Base-by-base conservation (phyloP, 2,113 vertebrate species). In the Tachysurus fulvidraco region DNA sequence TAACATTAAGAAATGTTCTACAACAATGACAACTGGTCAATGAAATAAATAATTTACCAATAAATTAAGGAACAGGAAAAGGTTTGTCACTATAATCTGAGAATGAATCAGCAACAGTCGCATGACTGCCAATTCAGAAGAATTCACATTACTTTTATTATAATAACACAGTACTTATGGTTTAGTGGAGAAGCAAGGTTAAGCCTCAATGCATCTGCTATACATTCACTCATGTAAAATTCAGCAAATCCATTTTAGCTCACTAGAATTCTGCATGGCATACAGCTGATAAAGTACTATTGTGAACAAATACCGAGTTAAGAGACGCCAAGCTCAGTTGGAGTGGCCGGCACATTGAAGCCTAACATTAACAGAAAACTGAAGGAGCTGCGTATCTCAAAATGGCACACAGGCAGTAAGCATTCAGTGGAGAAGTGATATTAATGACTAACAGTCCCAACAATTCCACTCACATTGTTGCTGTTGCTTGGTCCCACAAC, bases 391-490 rank as follows among this genome's bases (percentile, higher is more conserved):
- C 19, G 10, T 65, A n/a, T 71, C 74, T 55, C 78, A 67, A 67
- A 65, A 84, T 64, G 78, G 79, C 84, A 87, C 88, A 88, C 83
- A 84, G 28, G 83, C 77, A 46, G 67, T 83, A 73, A 81, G 83
- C 67, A 55, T 73, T 87, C 87, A 86, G 71, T 76, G 81, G 41
- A 59, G 87, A 73, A 86, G n/a, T 50, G 86, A 88, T 86, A 90
- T 92, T 83, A 88, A 92, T 87, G 86, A 82, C 64, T 67, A 79
- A 82, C 44, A 84, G 83, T 59, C 83, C 81, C 67, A 77, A 78
- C 83, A 76, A 44, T 86, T 87, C 88, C 87, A 88, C 89, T 89
- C 82, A 89, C 88, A 88, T 78, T 81, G 89, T 85, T 46, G 25
- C 81, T 65, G 52, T 78, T 50, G 85, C 41, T 55, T 77, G 79